Base-by-base conservation (phyloP, 2,888 invertebrate genomes). In the Cryptophagus acutangulus region DNA sequence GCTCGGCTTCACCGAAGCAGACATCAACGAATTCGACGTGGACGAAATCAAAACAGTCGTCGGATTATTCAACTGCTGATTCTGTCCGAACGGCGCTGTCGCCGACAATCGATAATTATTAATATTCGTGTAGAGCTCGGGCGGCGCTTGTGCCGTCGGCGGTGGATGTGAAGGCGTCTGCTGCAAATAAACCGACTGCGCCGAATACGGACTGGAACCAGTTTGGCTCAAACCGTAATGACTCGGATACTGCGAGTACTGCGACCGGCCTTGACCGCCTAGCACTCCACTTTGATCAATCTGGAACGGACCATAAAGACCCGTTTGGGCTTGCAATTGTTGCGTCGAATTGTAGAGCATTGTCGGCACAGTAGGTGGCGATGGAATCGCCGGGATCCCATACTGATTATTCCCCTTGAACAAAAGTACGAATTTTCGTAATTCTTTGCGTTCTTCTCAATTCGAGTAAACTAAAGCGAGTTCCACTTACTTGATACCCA, bases 31-130 rank as follows among this genome's bases (percentile, higher is more conserved):
- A 69, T 89, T 90, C 43, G 89, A 86, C 40, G 87, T 84, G 48
- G 89, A 86, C 25, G 89, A 88, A 52, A 91, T 91, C 57, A 92
- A 79, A 55, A 92, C 87, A 12, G 90, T 89, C 62, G 84, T 89
- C n/a, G 31, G 31, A 26, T 15, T 37, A 35, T 80, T 87, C 52
- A 87, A 75, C 62, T 84, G 85, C 58, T 87, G 88, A 36, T 84
- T 84, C 63, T 88, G 87, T 12, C 84, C 85, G 61, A 84, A 87
- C 9, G 84, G 82, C 13, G 75, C 76, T 3, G 77, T 74, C 14
- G 76, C 74, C 31, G 77, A 61, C 40, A 67, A 42, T 17, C 69
- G 51, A 41, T 63, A 66, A 49, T 59, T 68, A 45, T 54, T 66
- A 46, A 68, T 58, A 42, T 62, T 79, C 55, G 77, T 78, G 67